phyloP scores from a whole-genome alignment of 2,113 vertebrate genomes.

The Hystrix cristata region DNA sequence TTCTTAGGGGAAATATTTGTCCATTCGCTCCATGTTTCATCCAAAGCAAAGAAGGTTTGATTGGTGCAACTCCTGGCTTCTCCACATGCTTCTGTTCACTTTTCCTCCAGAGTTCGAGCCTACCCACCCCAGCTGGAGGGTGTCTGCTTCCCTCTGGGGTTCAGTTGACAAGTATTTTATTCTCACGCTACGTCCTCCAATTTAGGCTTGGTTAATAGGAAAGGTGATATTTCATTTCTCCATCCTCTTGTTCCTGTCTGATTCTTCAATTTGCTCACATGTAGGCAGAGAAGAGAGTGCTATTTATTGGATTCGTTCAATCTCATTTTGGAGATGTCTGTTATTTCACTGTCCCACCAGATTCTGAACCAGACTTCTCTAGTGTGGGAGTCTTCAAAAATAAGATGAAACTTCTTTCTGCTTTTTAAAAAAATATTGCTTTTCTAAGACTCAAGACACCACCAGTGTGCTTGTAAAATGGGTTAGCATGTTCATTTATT shows the following conservation, averaged over 20 bases:
- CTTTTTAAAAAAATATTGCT: not conserved
- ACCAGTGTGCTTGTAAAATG: not conserved
- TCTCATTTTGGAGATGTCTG: not conserved
- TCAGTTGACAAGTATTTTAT: not conserved
- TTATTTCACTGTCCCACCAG: not conserved
- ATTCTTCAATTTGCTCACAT: slow-evolving; percentile 12
- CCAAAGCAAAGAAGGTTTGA: not conserved
- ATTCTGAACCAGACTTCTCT: not conserved
- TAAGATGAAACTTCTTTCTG: not conserved
- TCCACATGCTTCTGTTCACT: not conserved
- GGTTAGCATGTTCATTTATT: not conserved
- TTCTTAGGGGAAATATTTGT: not conserved
- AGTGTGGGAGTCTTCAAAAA: not conserved
- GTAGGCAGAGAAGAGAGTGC: not conserved
- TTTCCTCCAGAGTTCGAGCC: not conserved
- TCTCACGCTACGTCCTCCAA: not conserved
- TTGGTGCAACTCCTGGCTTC: not conserved
- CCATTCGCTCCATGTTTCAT: not conserved
- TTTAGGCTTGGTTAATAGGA: not conserved
- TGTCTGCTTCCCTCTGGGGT: not conserved
- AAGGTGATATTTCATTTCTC: slow-evolving; percentile 3
- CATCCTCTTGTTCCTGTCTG: not conserved
- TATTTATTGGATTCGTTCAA: not conserved
- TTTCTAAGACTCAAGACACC: not conserved
- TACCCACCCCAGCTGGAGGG: not conserved